Base-by-base conservation (phyloP, 2,888 invertebrate genomes). In the Machimus rusticus region DNA sequence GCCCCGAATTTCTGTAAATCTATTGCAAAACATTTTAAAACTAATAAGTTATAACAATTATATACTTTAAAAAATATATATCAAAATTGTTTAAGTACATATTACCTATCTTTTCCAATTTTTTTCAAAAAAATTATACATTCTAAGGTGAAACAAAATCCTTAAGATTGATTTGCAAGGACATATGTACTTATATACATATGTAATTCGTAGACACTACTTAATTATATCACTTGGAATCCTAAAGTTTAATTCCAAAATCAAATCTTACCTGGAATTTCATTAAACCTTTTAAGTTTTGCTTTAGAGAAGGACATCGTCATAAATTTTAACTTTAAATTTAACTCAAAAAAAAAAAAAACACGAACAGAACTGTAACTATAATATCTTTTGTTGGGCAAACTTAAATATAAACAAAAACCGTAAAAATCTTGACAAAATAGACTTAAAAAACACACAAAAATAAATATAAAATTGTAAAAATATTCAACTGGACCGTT, bases 241-340 rank as follows among this genome's bases (percentile, higher is more conserved):
- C 28, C 3, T 5, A 74, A 74, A 23, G 5, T 5, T 19, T 12
- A 76, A 37, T 37, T 6, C 1, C 4, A 1, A n/a, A 76, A 16
- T 16, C 91, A 28, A 78, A 31, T 39, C 81, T 88, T 89, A 89
- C 89, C 89, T 87, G 88, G 82, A 81, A 93, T 90, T 88, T 93
- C 93, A 78, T 93, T 93, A 88, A 93, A 93, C 85, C 93, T 91
- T 89, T 93, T 93, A 88, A 93, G 90, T 90, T 93, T 93, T 51
- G 93, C 93, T 90, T 93, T 93, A 39, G 92, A 92, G 87, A 93
- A 92, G 46, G 92, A 92, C 92, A 92, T 92, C 31, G 43, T 81
- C n/a, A 46, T n/a, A 19, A 28, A 39, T 43, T 85, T n/a, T 74
- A 43, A 55, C 46, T 12, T 43, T 31, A 82, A 82, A 16, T 19